Conservation (phyloP, 2,797 vertebrate species). For the Syndactyla subalaris region DNA sequence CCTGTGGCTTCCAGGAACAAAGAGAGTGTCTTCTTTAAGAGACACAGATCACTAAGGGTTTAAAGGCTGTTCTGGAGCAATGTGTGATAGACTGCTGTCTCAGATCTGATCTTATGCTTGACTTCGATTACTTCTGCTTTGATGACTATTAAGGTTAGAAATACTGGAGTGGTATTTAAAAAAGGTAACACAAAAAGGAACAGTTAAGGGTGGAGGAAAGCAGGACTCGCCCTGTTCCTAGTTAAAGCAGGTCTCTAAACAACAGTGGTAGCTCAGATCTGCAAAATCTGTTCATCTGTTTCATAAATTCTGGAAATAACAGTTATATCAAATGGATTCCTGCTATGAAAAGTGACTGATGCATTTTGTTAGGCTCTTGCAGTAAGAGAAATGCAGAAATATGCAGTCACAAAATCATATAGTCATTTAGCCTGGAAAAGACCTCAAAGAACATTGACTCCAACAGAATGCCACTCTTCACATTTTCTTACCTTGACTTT, state of each 20-base stretch:
- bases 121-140: not conserved
- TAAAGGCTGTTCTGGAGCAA: not conserved
- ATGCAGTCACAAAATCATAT: not conserved
- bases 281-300: not conserved
- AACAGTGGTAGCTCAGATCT: not conserved
- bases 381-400: not conserved
- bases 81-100: not conserved
- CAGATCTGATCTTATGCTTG: not conserved
- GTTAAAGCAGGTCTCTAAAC: not conserved
- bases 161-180: not conserved
- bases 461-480: not conserved
- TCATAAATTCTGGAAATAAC: not conserved
- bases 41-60: not conserved
- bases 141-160: not conserved
- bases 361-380: not conserved
- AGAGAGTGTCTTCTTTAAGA: not conserved
- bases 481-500: conserved; percentile 1
- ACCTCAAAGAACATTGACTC: not conserved
- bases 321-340: not conserved
- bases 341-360: not conserved
- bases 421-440: not conserved
- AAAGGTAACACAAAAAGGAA: not conserved
- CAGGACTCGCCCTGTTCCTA: not conserved
- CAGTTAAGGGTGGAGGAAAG: not conserved
- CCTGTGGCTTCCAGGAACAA: not conserved